Conservation (phyloP, 2,797 vertebrate genomes). For the Echiichthys vipera region DNA sequence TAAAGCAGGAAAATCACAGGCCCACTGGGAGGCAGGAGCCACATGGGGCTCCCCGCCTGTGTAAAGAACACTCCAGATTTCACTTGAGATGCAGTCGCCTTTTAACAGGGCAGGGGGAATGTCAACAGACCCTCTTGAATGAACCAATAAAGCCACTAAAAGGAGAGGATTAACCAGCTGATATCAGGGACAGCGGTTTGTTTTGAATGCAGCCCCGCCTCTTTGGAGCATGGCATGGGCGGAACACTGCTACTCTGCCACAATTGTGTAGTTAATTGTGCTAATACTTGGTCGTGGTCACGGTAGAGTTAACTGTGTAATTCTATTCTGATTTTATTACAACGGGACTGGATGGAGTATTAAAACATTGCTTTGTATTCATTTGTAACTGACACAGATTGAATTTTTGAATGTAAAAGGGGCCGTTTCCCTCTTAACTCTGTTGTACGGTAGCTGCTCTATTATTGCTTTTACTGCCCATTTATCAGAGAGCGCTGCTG, state of each 20-base stretch:
- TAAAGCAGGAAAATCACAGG: slow-evolving; percentile 90
- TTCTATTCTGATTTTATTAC: slow-evolving; percentile 38
- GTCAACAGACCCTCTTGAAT: slow-evolving; percentile 88
- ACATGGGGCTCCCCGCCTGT: slow-evolving; percentile 86
- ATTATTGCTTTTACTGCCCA: slow-evolving; percentile 81
- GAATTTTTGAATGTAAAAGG: slow-evolving; percentile 56
- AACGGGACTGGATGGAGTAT: neutral
- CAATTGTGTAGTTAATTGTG: slow-evolving; percentile 57
- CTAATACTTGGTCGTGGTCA: slow-evolving; percentile 58
- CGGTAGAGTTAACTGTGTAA: slow-evolving; percentile 57
- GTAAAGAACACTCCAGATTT: slow-evolving; percentile 89
- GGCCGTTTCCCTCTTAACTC: slow-evolving; percentile 52
- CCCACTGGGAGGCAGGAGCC: slow-evolving; percentile 86
- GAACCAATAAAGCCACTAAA: slow-evolving; percentile 89
- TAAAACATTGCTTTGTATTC: slow-evolving; percentile 29
- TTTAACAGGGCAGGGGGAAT: slow-evolving; percentile 88
- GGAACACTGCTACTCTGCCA: slow-evolving; percentile 57
- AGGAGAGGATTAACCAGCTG: slow-evolving; percentile 87
- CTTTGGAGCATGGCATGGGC: slow-evolving; percentile 60
- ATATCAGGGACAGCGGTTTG: slow-evolving; percentile 82
- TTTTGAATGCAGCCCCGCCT: slow-evolving; percentile 70
- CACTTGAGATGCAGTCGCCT: slow-evolving; percentile 86
- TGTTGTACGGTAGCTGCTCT: slow-evolving; percentile 40
- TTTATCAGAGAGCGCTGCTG: slow-evolving; percentile 76
- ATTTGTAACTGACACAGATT: slow-evolving; percentile 35